These are phyloP conservation scores for Colletes latitarsis DNA, from an alignment of 1,140 invertebrate genomes.

Conservation along the genomic window DNA sequence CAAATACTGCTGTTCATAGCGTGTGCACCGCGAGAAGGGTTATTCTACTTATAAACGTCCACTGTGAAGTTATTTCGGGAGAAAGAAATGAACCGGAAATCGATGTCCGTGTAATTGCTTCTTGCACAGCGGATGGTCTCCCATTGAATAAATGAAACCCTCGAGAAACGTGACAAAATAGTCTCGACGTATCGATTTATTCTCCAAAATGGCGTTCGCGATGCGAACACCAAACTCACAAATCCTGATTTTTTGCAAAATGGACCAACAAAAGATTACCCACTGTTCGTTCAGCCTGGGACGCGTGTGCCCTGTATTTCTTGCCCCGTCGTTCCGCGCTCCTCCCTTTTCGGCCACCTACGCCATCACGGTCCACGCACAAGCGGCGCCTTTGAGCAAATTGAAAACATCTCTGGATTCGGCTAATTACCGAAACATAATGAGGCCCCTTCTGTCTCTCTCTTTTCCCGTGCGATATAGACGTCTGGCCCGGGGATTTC, in stretches of 20 bases:
- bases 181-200: no score
- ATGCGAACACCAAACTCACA: no score
- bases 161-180: neutral
- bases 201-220: no score
- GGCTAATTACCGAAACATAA: slow-evolving; percentile 77
- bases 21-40: neutral
- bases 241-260: neutral
- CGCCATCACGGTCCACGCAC: slow-evolving; percentile 20
- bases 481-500: slow-evolving; percentile 31
- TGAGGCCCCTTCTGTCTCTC: slow-evolving; percentile 61
- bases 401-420: slow-evolving; percentile 77
- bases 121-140: neutral
- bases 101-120: neutral
- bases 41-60: neutral
- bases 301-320: neutral
- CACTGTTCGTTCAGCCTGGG: neutral
- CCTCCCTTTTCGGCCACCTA: slow-evolving; percentile 6
- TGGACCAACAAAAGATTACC: neutral
- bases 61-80: neutral
- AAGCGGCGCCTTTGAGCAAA: slow-evolving; percentile 76
- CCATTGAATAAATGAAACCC: slow-evolving; percentile 8
- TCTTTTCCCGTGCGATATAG: slow-evolving; percentile 41
- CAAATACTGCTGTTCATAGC: neutral
- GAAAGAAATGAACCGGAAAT: neutral
- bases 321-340: neutral